Base-by-base conservation (phyloP, 2,888 invertebrate species). In the Dicyrtoma fusca region DNA sequence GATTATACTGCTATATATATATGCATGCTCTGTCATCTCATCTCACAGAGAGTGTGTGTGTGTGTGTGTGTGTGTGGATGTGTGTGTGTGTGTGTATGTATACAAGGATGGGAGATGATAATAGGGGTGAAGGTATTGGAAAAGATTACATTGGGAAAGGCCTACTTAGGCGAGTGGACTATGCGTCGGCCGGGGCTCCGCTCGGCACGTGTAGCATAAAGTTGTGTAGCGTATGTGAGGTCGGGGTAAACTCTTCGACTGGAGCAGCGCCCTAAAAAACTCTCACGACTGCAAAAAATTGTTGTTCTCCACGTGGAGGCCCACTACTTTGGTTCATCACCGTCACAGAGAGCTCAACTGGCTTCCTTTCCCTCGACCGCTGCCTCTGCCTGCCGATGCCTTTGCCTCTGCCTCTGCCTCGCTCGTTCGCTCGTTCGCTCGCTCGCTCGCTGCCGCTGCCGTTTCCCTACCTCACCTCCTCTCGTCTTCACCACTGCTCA, bases 291-390 rank as follows among this genome's bases (percentile, higher is more conserved):
- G 72, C 69, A 84, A 85, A 83, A 83, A 83, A 74, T 83, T 82
- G 82, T 82, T 81, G 81, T 80, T 81, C 81, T 82, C 83, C 84
- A 84, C 86, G 86, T 86, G 86, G 86, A 85, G 86, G 86, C 84
- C 71, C 64, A 63, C 55, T 64, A 34, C 71, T 21, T 23, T 55
- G 61, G 63, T 64, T 71, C 71, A 64, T 71, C 51, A 34, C 72
- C n/a, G n/a, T n/a, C n/a, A n/a, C n/a, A n/a, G 34, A 5, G 34
- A 34, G 34, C n/a, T n/a, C 17, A 42, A 17, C 34, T 25, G 17
- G 17, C 59, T 8, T 25, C 19, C 51, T 17, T 8, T 34, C 34
- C 8, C 34, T 8, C 34, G 8, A 8, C 34, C 34, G 34, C 3
- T 34, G n/a, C 34, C 34, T 34, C 34, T 34, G 4, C 34, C 34